Conservation (phyloP, 2,888 invertebrate genomes). For the Lymantria monacha region DNA sequence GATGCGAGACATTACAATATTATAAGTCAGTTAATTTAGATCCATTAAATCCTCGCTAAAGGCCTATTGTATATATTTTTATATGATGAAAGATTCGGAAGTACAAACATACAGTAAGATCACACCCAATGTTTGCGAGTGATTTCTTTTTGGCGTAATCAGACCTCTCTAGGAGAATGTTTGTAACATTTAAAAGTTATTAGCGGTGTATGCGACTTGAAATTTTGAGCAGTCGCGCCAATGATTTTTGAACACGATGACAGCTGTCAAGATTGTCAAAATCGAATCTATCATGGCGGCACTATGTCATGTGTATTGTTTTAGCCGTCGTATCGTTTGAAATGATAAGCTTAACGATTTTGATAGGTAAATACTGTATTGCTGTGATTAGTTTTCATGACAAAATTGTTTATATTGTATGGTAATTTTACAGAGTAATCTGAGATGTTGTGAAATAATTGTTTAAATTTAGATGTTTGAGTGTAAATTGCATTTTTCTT, state of each 20-base stretch:
- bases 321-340: neutral
- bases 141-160: slow-evolving; percentile 28
- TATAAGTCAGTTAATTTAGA: slow-evolving; percentile 32
- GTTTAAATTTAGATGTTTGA: slow-evolving; percentile 33
- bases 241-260: neutral
- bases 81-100: slow-evolving; percentile 43
- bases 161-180: slow-evolving; percentile 7
- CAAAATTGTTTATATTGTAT: slow-evolving; percentile 23
- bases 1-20: slow-evolving; percentile 28
- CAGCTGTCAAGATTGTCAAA: neutral
- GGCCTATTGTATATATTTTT: slow-evolving; percentile 69
- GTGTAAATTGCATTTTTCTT: slow-evolving; percentile 17
- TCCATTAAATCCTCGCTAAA: slow-evolving; percentile 70
- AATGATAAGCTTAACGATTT: slow-evolving; percentile 9
- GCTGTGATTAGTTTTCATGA: slow-evolving; percentile 34
- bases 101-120: slow-evolving; percentile 48
- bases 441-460: slow-evolving; percentile 41
- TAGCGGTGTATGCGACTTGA: too few relatives aligned
- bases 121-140: slow-evolving; percentile 25
- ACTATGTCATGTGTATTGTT: neutral
- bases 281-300: neutral
- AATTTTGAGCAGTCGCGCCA: neutral
- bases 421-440: slow-evolving; percentile 24
- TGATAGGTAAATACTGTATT: slow-evolving; percentile 15
- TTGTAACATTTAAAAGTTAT: neutral